A percentile compares a stretch with the other conserved stretches of the same genome.
These are phyloP conservation scores for Drosophila incognita DNA, from an alignment of 2,888 invertebrate species.

Conservation along the genomic window DNA sequence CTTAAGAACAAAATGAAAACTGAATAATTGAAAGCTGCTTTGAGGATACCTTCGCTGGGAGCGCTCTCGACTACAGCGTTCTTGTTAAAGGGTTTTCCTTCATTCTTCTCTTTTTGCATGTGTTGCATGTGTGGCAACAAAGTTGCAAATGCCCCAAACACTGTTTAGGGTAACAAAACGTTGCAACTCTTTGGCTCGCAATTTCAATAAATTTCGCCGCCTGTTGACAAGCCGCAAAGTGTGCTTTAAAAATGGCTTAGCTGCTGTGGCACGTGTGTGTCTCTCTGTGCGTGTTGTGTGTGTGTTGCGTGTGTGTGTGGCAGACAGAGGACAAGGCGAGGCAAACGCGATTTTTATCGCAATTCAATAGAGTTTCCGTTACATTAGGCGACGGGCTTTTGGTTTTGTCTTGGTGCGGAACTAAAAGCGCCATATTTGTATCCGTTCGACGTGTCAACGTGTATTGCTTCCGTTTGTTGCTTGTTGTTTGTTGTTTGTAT, in stretches of 20 bases:
- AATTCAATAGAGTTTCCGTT: conserved; percentile 82
- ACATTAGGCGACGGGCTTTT: conserved; percentile 65
- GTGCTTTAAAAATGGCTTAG: conserved; percentile 73
- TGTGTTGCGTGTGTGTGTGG: too few species aligned
- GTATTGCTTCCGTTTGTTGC: conserved; percentile 77
- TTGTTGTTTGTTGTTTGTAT: conserved; percentile 45
- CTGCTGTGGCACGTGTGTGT: conserved; percentile 24
- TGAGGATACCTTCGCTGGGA: too few species aligned
- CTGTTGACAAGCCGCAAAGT: conserved; percentile 83
- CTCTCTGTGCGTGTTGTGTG: conserved; percentile 12
- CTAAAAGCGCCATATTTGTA: conserved; percentile 81
- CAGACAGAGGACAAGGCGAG: conserved; percentile 46
- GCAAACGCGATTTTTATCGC: conserved; percentile 84
- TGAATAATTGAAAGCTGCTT: too few species aligned
- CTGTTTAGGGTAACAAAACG: conserved; percentile 18
- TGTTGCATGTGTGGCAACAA: not conserved
- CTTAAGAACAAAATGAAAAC: too few species aligned
- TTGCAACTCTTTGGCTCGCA: conserved; percentile 78
- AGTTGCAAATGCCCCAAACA: conserved; percentile 1
- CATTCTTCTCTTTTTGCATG: not conserved
- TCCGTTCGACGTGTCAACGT: conserved; percentile 81
- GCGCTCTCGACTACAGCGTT: not conserved
- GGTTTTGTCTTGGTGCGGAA: conserved; percentile 76
- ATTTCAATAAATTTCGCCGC: conserved; percentile 75
- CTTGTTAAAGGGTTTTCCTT: not conserved